Conservation (phyloP, 1,140 invertebrate genomes). For the Chionoecetes opilio region DNA sequence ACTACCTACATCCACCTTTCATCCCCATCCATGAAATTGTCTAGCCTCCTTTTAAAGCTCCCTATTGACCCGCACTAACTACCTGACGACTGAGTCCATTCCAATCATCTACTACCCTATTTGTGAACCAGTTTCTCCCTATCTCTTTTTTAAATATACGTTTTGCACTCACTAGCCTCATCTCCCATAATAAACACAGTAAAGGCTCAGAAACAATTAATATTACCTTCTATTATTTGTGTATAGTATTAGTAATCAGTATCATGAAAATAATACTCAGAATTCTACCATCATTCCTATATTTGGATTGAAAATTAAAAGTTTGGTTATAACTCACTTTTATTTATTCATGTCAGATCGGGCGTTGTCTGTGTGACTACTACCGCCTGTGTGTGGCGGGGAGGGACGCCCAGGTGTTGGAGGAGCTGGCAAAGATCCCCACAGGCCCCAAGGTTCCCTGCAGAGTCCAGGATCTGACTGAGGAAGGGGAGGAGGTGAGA, state of each 20-base stretch:
- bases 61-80: too few relatives aligned
- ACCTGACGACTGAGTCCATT: too few relatives aligned
- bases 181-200: too few relatives aligned
- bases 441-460: neutral
- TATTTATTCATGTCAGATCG: neutral
- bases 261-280: too few relatives aligned
- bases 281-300: neutral
- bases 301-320: neutral
- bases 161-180: too few relatives aligned
- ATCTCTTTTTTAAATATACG: too few relatives aligned
- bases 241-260: too few relatives aligned
- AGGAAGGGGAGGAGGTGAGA: slow-evolving; percentile 23
- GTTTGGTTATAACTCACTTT: neutral
- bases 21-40: too few relatives aligned
- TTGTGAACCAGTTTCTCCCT: too few relatives aligned
- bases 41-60: too few relatives aligned
- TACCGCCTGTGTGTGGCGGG: slow-evolving; percentile 63
- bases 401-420: slow-evolving; percentile 40
- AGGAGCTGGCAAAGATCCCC: slow-evolving; percentile 48
- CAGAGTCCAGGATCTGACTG: slow-evolving; percentile 39
- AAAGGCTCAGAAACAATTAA: neutral
- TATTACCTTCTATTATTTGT: neutral
- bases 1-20: too few relatives aligned
- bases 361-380: slow-evolving; percentile 47
- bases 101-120: too few relatives aligned